Base-by-base conservation (phyloP, 2,888 invertebrate genomes). In the Hydropsyche betteni region DNA sequence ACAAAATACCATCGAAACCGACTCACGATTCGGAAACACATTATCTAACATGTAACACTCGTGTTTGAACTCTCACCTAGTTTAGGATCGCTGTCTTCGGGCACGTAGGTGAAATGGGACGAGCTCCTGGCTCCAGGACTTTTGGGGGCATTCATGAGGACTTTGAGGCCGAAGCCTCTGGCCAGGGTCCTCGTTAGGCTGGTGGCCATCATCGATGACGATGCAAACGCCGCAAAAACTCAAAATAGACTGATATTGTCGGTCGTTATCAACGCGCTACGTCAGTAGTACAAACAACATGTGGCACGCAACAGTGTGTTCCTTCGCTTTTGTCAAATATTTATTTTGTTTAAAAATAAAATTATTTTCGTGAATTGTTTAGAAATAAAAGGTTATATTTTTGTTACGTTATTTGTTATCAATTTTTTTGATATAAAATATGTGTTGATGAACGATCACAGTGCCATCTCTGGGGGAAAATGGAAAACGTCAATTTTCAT, bases 21-120 rank as follows among this genome's bases (percentile, higher is more conserved):
- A 44, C 44, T 44, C 6, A 44, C 6, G 10, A 44, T 8, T 8
- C 3, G 0, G 10, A 6, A 8, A 8, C 44, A 44, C 44, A 8
- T 44, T 8, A 6, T 44, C 6, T 6, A 44, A 44, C 44, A 10
- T 8, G 0, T 44, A 44, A 2, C 44, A 44, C 10, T 44, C 10
- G 44, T n/a, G 12, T 68, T 64, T 55, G 7, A 12, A 24, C 7
- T 36, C 74, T 61, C 68, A 78, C 78, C 79, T 14, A 76, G 68
- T 8, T n/a, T 69, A 5, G 78, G 72, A 38, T 75, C 72, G 38
- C 73, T 64, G 10, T 72, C 55, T 53, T 79, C 79, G 6, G 79
- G 78, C 16, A 14, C 53, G 69, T 78, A 79, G 7, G 75, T 70
- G 69, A 79, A 75, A 64, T 75, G 75, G 6, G 78, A 73, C 64